These are phyloP conservation scores for Pachymerium ferrugineum DNA, from an alignment of 2,888 invertebrate genomes.

Conservation along the genomic window DNA sequence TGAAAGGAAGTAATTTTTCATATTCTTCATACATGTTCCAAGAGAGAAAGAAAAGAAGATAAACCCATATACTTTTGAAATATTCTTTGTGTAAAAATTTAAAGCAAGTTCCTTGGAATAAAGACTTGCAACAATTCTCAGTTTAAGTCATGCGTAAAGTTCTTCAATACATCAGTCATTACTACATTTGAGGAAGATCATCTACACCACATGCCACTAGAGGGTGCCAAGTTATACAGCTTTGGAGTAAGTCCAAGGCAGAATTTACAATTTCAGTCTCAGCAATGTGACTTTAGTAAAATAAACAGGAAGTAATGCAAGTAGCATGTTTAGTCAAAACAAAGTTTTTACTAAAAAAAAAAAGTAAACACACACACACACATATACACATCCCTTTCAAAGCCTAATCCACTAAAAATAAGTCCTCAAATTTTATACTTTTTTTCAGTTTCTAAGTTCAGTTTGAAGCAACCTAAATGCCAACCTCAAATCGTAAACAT, in stretches of 20 bases:
- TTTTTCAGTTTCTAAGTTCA: background rate
- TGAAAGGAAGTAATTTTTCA: no score
- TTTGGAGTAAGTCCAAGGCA: background rate
- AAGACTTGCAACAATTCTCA: no score
- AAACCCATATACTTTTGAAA: no score
- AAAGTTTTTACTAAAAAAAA: background rate
- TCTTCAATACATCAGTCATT: no score
- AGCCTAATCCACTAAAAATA: no score
- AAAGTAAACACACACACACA: background rate
- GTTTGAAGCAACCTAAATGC: background rate
- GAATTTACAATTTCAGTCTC: background rate
- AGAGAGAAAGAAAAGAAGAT: no score
- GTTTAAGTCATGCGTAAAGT: no score
- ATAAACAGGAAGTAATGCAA: background rate
- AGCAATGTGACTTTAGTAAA: background rate
- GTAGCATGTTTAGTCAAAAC: background rate
- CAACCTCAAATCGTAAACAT: background rate
- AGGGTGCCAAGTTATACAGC: background rate
- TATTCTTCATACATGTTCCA: no score
- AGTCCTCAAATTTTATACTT: background rate
- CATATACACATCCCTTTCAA: background rate
- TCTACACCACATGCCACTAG: background rate
- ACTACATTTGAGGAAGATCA: background rate
- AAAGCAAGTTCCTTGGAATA: no score
- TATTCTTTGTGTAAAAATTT: no score